phyloP scores from a whole-genome alignment of 2,888 invertebrate genomes.

The Apotomis capreana region DNA sequence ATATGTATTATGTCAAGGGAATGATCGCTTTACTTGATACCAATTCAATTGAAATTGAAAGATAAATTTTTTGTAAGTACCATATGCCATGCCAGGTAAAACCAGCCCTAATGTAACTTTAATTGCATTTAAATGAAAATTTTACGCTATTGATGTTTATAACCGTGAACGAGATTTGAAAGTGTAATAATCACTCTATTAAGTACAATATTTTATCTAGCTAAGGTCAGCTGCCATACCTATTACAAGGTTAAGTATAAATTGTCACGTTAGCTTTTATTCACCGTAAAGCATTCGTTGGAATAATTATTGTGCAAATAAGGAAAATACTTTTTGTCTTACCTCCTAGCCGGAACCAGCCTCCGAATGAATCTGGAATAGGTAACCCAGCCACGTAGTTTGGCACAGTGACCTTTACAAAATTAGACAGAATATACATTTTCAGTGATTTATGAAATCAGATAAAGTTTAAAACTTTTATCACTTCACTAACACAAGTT shows the following conservation, averaged over 20 bases:
- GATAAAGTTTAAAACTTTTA: neutral
- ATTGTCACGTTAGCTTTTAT: slow-evolving; percentile 7
- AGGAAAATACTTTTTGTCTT: slow-evolving; percentile 46
- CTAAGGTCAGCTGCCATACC: neutral
- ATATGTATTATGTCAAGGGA: too few species aligned
- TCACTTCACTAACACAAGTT: slow-evolving; percentile 5
- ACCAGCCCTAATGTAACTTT: neutral
- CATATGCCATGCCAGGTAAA: neutral
- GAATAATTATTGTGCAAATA: slow-evolving; percentile 19
- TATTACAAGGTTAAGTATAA: slow-evolving; percentile 19
- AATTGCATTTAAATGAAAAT: neutral
- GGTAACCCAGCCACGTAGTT: slow-evolving; percentile 93
- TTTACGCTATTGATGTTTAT: neutral
- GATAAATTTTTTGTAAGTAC: too few species aligned
- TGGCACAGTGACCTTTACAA: slow-evolving; percentile 91
- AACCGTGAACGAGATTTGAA: slow-evolving; percentile 1
- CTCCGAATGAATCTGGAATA: slow-evolving; percentile 91
- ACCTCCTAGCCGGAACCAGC: slow-evolving; percentile 94
- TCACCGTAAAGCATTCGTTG: slow-evolving; percentile 18
- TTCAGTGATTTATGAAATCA: slow-evolving; percentile 50
- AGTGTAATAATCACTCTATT: neutral
- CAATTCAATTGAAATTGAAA: neutral
- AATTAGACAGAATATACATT: slow-evolving; percentile 90
- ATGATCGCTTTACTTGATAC: too few species aligned
- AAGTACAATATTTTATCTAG: neutral